Percentiles rank a stretch among this genome's conserved stretches.
phyloP scores from a whole-genome alignment of 92 coral and sea anemone genomes.

The Epizoanthus rinbou region DNA sequence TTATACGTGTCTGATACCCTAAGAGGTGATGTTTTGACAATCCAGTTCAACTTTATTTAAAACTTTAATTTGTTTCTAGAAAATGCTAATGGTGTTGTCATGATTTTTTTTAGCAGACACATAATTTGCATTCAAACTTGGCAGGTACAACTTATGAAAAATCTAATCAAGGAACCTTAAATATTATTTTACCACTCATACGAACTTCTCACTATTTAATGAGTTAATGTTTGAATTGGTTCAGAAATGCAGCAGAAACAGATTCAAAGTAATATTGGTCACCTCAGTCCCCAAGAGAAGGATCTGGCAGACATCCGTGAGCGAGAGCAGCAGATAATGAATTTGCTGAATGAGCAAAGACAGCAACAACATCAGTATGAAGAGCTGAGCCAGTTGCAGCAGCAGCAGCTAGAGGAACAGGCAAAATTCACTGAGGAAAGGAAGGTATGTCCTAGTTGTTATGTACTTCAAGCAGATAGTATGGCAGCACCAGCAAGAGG shows the following conservation, averaged over 20 bases:
- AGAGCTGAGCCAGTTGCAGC: slow-evolving; percentile 66
- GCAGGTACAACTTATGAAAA: too few species aligned
- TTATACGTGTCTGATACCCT: too few species aligned
- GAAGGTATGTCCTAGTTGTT: slow-evolving; percentile 47
- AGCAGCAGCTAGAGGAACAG: slow-evolving; percentile 75
- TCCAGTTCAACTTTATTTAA: too few species aligned
- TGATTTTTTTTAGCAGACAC: too few species aligned
- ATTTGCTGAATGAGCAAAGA: slow-evolving; percentile 74
- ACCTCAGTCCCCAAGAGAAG: slow-evolving; percentile 67
- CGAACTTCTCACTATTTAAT: neutral
- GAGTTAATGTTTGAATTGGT: neutral
- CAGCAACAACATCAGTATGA: slow-evolving; percentile 70
- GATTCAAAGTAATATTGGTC: slow-evolving; percentile 69
- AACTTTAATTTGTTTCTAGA: too few species aligned
- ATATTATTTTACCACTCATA: too few species aligned
- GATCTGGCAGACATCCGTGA: slow-evolving; percentile 79
- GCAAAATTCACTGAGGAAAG: slow-evolving; percentile 75
- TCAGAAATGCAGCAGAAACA: slow-evolving; percentile 79
- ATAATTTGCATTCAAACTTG: too few species aligned
- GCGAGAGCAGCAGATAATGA: slow-evolving; percentile 75
- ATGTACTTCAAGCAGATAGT: neutral
- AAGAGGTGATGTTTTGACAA: too few species aligned
- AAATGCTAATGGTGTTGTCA: too few species aligned
- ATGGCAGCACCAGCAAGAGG: slow-evolving; percentile 75
- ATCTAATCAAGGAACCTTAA: too few species aligned